These are phyloP conservation scores for Enteromius argenteus DNA, from an alignment of 2,797 vertebrate species.

Conservation along the genomic window DNA sequence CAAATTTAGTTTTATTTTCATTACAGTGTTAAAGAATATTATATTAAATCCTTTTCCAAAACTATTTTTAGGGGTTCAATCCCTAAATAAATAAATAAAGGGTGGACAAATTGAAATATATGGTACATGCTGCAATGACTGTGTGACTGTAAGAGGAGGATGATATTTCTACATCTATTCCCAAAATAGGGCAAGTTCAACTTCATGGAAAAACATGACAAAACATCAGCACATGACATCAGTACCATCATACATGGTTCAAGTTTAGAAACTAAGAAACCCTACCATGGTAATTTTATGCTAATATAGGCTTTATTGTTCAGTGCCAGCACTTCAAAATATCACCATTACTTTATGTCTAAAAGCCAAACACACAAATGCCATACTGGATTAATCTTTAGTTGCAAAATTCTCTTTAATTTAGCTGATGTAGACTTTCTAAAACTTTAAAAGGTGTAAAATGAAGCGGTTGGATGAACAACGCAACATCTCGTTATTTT, in stretches of 20 bases:
- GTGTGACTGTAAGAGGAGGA: not conserved
- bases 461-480: not conserved
- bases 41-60: not conserved
- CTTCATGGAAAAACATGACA: not conserved
- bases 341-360: not conserved
- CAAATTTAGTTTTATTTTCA: not conserved
- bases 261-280: not conserved
- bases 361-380: not conserved
- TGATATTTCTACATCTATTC: not conserved
- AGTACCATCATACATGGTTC: not conserved
- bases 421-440: not conserved
- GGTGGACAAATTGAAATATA: not conserved
- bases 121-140: not conserved
- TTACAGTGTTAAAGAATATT: not conserved
- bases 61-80: not conserved
- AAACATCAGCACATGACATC: not conserved
- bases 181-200: not conserved
- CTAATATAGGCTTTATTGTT: not conserved
- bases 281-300: not conserved
- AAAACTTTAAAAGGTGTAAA: not conserved
- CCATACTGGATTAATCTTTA: not conserved
- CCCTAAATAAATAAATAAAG: not conserved
- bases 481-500: not conserved
- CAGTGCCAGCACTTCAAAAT: not conserved
- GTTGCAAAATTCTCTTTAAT: not conserved